phyloP scores from a whole-genome alignment of 2,888 invertebrate species.

The Netelia inedita region DNA sequence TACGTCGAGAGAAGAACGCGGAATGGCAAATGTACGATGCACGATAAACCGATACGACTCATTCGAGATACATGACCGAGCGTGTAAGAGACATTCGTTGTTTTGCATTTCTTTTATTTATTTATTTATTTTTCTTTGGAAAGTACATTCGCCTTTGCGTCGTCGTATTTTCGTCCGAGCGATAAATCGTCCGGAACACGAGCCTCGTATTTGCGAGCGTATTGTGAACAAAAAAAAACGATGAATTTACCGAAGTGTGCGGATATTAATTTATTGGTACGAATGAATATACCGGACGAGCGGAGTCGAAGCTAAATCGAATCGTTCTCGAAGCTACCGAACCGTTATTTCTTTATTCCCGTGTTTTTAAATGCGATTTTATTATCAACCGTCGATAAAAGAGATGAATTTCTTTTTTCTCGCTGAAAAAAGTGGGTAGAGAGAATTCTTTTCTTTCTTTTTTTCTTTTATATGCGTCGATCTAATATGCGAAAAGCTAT shows the following conservation, averaged over 20 bases:
- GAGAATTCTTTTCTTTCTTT: too few species aligned
- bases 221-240: not conserved
- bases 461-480: too few species aligned
- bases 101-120: not conserved
- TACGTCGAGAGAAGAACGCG: not conserved
- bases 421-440: not conserved
- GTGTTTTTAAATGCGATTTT: constrained; percentile 30
- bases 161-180: not conserved
- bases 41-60: constrained; percentile 3
- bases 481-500: too few species aligned
- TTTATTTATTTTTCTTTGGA: not conserved
- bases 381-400: constrained; percentile 14
- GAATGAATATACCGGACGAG: not conserved
- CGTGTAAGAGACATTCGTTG: not conserved
- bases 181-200: not conserved
- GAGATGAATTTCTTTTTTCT: not conserved
- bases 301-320: constrained; percentile 27
- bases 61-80: constrained; percentile 27
- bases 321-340: constrained; percentile 19
- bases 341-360: not conserved
- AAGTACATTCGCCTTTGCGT: not conserved
- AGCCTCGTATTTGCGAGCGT: not conserved
- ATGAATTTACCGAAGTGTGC: not conserved
- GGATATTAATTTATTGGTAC: not conserved
- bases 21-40: not conserved